phyloP scores from a whole-genome alignment of 2,888 invertebrate genomes.

The Dioctria rufipes region DNA sequence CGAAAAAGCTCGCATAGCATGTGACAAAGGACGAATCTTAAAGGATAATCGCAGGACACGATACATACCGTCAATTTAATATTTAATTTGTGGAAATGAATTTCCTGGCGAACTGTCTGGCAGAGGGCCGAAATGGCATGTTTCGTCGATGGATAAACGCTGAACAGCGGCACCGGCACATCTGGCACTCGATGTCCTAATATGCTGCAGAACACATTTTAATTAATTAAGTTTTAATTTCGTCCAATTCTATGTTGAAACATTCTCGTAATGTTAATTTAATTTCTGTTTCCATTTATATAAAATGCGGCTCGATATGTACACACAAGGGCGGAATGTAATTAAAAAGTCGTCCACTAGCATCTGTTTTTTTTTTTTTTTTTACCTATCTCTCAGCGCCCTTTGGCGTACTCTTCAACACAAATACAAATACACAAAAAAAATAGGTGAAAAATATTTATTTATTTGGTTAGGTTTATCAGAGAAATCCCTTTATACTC shows the following conservation, averaged over 20 bases:
- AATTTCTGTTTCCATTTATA: constrained; percentile 41
- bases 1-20: background rate
- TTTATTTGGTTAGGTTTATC: constrained; percentile 38
- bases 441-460: constrained; percentile 40
- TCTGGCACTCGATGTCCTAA: constrained; percentile 72
- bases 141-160: constrained; percentile 76
- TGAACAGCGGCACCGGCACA: constrained; percentile 72
- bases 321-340: constrained; percentile 43
- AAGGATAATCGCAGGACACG: constrained; percentile 44
- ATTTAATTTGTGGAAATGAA: constrained; percentile 71
- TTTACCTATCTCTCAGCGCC: background rate
- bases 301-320: constrained; percentile 38
- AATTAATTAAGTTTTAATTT: constrained; percentile 53
- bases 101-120: constrained; percentile 75
- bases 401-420: no score
- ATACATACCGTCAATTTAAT: constrained; percentile 71
- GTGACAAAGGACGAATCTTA: background rate
- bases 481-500: constrained; percentile 8
- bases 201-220: constrained; percentile 64
- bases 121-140: constrained; percentile 74
- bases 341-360: constrained; percentile 49
- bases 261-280: constrained; percentile 52
- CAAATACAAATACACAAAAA: constrained; percentile 24
- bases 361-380: constrained; percentile 9
- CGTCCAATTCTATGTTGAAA: constrained; percentile 46